Evolutionary conservation across 1,140 invertebrate species (phyloP), one percentile per base, ranked within the genome.

Genomic region (Drosophila teissieri): DNA sequence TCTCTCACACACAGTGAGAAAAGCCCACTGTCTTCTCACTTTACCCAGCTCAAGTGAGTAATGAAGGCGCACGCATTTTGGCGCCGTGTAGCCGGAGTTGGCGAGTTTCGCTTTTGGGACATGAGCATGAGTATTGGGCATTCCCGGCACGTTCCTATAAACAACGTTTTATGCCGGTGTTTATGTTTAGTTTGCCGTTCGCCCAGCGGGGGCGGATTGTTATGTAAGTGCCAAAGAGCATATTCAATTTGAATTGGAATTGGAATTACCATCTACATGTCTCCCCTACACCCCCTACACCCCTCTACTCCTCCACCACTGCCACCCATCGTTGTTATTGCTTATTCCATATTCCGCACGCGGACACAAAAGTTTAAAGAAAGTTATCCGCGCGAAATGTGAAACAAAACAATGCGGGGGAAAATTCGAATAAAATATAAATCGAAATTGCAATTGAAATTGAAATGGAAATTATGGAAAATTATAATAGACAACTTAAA

Each of bases 101-200:
- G 10, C 15, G 22, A n/a, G 36, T 42, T 51, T 49, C 27, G 17
- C 17, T 52, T 34, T 60, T 51, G 31, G 27, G 10, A 31, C 31
- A 31, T 22, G 4, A 22, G 2, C 1, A 19, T 19, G 19, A 19
- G 19, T 19, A 34, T 40, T 27, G 48, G 54, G 44, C 40, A 85
- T 67, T 61, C 83, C 45, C 24, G 48, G 51, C 82, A 85, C 82
- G 82, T 85, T 52, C 64, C 40, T 42, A 78, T 78, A 78, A 85
- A 78, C 83, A 82, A 67, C 83, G 52, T 67, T 86, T 86, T 81
- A 86, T 78, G 83, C 78, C 73, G 60, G 55, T 78, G 68, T 86
- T 85, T 78, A 85, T 86, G 67, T 53, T 70, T 51, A 76, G 80
- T 76, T 51, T 67, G 40, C 72, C 46, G 60, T 48, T 48, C 46